Evolutionary conservation across 2,797 vertebrate species (phyloP).

Genomic region (Pogonophryne albipinna): DNA sequence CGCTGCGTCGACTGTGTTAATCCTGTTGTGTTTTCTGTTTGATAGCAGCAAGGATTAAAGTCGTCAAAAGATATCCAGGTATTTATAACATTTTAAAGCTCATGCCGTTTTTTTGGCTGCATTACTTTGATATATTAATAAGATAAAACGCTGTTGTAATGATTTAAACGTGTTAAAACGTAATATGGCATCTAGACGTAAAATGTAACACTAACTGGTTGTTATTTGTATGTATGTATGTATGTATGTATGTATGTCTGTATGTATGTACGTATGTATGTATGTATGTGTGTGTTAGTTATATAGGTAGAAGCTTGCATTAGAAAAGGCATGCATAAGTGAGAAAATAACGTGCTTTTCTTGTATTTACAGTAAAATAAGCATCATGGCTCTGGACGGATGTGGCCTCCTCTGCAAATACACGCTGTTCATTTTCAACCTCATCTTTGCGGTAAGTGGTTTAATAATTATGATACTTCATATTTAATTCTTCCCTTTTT

Average conservation of each 20-base stretch:
- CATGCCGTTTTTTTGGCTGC: too few species aligned
- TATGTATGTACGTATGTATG: too few species aligned
- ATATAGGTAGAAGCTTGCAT: fast-evolving
- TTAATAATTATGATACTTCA: not conserved
- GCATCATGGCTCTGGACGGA: conserved; percentile 75
- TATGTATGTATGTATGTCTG: too few species aligned
- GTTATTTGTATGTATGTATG: too few species aligned
- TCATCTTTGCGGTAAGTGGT: conserved; percentile 78
- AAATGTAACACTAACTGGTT: not conserved
- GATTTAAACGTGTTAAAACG: not conserved
- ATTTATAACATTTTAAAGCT: not conserved
- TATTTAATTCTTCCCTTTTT: not conserved
- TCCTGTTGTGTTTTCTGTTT: fast-evolving
- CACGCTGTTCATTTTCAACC: conserved; percentile 76
- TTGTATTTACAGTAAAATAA: not conserved
- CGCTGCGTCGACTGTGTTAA: fast-evolving
- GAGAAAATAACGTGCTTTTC: not conserved
- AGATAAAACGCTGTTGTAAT: not conserved
- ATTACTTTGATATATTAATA: not conserved
- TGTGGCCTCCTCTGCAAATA: conserved; percentile 78
- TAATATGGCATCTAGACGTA: too few species aligned
- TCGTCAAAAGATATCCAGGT: not conserved
- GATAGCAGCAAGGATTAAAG: fast-evolving
- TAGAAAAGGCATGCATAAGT: not conserved
- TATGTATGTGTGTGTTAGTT: not conserved